phyloP scores from a whole-genome alignment of 2,113 vertebrate species.

The Hippocampus barbouri region DNA sequence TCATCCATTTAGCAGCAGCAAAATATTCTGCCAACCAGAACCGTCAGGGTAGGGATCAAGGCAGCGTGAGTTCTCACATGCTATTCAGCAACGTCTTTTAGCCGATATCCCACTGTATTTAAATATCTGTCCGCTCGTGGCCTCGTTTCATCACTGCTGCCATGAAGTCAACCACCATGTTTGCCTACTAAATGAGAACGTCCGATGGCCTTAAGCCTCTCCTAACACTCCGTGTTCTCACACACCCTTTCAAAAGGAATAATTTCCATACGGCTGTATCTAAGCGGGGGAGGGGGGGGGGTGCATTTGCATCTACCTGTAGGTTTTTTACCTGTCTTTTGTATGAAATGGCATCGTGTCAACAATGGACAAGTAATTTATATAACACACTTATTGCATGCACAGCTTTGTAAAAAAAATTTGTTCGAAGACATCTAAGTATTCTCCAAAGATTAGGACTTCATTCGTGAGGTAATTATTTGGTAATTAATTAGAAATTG shows the following conservation, averaged over 20 bases:
- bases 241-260: slow-evolving; percentile 26
- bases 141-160: slow-evolving; percentile 49
- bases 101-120: slow-evolving; percentile 48
- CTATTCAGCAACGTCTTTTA: slow-evolving; percentile 45
- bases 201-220: slow-evolving; percentile 50
- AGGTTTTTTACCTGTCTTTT: slow-evolving; percentile 57
- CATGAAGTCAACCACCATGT: slow-evolving; percentile 55
- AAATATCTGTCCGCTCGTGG: slow-evolving; percentile 54
- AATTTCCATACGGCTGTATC: slow-evolving; percentile 67
- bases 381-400: slow-evolving; percentile 60
- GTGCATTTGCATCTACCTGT: slow-evolving; percentile 60
- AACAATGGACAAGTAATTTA: slow-evolving; percentile 49
- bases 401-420: slow-evolving; percentile 38
- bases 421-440: slow-evolving; percentile 31
- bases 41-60: slow-evolving; percentile 53
- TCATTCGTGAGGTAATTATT: slow-evolving; percentile 31
- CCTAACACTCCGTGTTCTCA: slow-evolving; percentile 26
- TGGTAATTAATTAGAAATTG: slow-evolving; percentile 31
- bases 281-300: slow-evolving; percentile 26
- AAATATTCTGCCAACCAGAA: slow-evolving; percentile 54
- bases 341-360: slow-evolving; percentile 46
- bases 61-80: slow-evolving; percentile 33
- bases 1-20: slow-evolving; percentile 53
- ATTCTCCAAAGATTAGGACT: slow-evolving; percentile 16
- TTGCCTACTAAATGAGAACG: slow-evolving; percentile 70